Evolutionary conservation across 1,140 invertebrate genomes (phyloP), one percentile per base, ranked within the genome.

Genomic region (Drosophila nikananu): DNA sequence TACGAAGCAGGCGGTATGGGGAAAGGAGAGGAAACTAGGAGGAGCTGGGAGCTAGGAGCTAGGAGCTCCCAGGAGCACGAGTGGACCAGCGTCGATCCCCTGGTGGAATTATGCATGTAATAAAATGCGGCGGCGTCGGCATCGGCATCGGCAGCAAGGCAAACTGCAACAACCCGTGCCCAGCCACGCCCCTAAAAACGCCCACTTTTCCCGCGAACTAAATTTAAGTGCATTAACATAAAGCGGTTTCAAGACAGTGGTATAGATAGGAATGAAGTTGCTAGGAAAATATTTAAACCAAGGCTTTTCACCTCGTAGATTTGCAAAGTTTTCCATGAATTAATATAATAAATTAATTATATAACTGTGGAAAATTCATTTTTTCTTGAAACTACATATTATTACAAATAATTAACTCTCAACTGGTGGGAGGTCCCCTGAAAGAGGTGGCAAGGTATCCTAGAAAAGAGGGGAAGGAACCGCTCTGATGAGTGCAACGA

Each of bases 211-310:
- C 64, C 81, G 66, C 86, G 48, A 65, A 64, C 74, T 66, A 90
- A 91, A 90, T 86, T 90, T 90, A 90, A 90, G 86, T 90, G 86
- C 86, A 91, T 90, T 91, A 90, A 90, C 86, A 90, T 91, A 82
- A 90, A 90, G 44, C 65, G 59, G 66, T 77, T 60, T 23, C 52
- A 57, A 30, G 60, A 78, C 64, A 62, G 74, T 78, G 73, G 52
- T 2, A 13, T 7, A 7, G 52, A 12, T 17, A 30, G 19, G 3
- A n/a, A 19, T 19, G 0, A 19, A 21, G 12, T 13, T 25, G 15
- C 46, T 49, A 1, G 3, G 21, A 25, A 27, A 51, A 25, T 27
- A 49, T 25, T 25, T 1, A 49, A 48, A 17, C 12, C 7, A 25
- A 0, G 46, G 1, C 5, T 5, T 0, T 27, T 1, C 8, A 49